Evolutionary conservation across 2,888 invertebrate species (phyloP).

Genomic region (Steromphala cineraria): DNA sequence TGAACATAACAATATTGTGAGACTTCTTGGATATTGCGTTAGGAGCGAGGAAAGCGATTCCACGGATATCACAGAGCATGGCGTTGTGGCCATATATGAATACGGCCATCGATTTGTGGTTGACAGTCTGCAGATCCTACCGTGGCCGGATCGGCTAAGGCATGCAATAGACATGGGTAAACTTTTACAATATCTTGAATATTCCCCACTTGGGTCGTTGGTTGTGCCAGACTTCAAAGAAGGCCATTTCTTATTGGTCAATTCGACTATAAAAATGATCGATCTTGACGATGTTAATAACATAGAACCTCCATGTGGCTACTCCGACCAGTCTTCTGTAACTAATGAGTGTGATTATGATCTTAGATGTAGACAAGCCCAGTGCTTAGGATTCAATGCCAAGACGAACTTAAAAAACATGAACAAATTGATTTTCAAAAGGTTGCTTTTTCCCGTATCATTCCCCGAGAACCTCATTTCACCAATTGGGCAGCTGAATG

Average conservation of each 20-base stretch:
- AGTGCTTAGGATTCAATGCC: conserved; percentile 67
- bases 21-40: conserved; percentile 69
- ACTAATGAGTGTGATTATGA: conserved; percentile 49
- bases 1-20: conserved; percentile 64
- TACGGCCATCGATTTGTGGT: conserved; percentile 60
- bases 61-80: conserved; percentile 68
- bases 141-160: conserved; percentile 57
- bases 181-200: conserved; percentile 65
- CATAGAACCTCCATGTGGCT: conserved; percentile 61
- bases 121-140: conserved; percentile 55
- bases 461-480: conserved; percentile 53
- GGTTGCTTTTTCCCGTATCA: conserved; percentile 57
- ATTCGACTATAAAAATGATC: conserved; percentile 65
- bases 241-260: conserved; percentile 66
- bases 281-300: conserved; percentile 72
- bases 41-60: conserved; percentile 71
- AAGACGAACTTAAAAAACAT: conserved; percentile 64
- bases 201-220: conserved; percentile 70
- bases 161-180: conserved; percentile 64
- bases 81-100: conserved; percentile 68
- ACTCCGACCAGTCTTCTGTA: conserved; percentile 18
- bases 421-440: conserved; percentile 61
- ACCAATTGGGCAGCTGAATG: conserved; percentile 47
- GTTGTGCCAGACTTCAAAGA: conserved; percentile 70
- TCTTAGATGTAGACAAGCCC: conserved; percentile 53